Evolutionary conservation across 2,888 invertebrate genomes (phyloP), one percentile per base, ranked within the genome.

Genomic region (Gastrophysa polygoni): DNA sequence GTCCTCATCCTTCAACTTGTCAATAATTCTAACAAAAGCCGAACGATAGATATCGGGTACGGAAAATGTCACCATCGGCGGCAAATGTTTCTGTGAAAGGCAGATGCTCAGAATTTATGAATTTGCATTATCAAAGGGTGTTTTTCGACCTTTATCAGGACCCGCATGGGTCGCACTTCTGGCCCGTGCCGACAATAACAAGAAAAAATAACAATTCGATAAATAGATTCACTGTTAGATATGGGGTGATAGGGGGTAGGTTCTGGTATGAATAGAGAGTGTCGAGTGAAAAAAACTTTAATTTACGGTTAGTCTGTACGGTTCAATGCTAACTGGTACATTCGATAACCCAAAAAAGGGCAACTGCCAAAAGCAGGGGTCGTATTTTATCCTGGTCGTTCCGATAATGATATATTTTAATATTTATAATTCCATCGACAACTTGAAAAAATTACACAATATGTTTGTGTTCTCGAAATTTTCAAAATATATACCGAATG

Each of bases 61-160:
- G n/a, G n/a, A 11, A 32, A 32, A 11, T 32, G 32, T 7, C 32
- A 32, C 32, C 11, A 11, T 32, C 11, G 10, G 8, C 32, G 32
- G 32, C 32, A 32, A 32, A 11, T 32, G 32, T 32, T 32, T 10
- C 32, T 5, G 10, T 32, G n/a, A 43, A 59, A 24, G 29, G 57
- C 57, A 48, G 57, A 48, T 57, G 48, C 57, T 18, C 47, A 16
- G 20, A 59, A 64, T 61, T 59, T 24, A 61, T 61, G 58, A 61
- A 63, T 64, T 67, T 64, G 64, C 62, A 64, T 67, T 63, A 57
- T 67, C 32, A 61, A 63, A 67, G 64, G 64, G 67, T 63, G 59
- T 51, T 58, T 43, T 32, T 49, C 48, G 51, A 46, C 29, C 46
- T 55, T 20, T 38, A 52, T 52, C 51, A 11, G 11, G 17, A 8